A percentile compares a stretch with the other conserved stretches of the same genome.
phyloP scores from a whole-genome alignment of 2,888 invertebrate species.

The Melipona beecheii region DNA sequence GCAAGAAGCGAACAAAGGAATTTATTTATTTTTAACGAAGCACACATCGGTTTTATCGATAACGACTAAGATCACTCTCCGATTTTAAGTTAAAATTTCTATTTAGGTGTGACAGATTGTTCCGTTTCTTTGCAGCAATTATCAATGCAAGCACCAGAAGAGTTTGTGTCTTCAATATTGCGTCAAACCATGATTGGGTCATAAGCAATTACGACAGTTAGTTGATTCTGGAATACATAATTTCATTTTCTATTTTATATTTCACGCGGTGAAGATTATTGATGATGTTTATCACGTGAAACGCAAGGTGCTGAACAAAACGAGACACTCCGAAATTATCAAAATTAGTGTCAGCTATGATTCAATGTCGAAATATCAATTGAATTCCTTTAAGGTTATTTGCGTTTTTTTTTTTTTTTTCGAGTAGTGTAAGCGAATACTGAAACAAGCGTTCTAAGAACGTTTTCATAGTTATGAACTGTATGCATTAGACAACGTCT shows the following conservation, averaged over 20 bases:
- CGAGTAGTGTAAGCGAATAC: not conserved
- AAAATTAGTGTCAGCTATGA: not conserved
- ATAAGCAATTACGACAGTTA: not conserved
- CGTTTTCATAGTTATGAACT: not conserved
- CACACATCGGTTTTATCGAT: not conserved
- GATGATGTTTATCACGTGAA: not conserved
- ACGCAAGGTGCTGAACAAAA: too few species aligned
- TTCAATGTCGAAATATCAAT: not conserved
- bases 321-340: too few species aligned
- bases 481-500: not conserved
- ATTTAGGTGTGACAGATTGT: not conserved
- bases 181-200: not conserved
- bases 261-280: not conserved
- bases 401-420: not conserved
- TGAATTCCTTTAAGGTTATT: not conserved
- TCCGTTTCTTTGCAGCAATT: not conserved
- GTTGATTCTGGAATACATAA: not conserved
- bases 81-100: not conserved
- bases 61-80: not conserved
- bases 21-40: not conserved
- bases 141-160: not conserved
- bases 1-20: too few species aligned
- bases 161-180: not conserved
- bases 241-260: not conserved
- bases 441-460: not conserved